Conservation (phyloP, 2,888 invertebrate species). For the Amblyjoppa fuscipennis region DNA sequence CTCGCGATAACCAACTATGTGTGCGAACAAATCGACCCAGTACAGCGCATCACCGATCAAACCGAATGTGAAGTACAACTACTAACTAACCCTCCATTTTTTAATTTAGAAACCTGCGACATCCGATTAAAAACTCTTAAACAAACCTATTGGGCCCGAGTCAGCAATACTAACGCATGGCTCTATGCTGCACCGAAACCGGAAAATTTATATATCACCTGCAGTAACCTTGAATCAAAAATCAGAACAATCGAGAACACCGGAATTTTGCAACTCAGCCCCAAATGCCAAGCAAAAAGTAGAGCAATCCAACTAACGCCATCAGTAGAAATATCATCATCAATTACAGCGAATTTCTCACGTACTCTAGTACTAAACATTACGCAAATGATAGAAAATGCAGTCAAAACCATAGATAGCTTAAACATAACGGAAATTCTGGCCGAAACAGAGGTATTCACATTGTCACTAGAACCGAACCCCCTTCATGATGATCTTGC, state of each 20-base stretch:
- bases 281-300: constrained; percentile 45
- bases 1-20: neutral
- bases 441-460: too few relatives aligned
- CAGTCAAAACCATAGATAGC: neutral
- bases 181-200: too few relatives aligned
- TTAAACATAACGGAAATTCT: constrained; percentile 46
- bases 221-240: too few relatives aligned
- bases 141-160: constrained; percentile 26
- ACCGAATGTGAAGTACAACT: constrained; percentile 38
- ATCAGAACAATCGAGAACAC: too few relatives aligned
- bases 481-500: constrained; percentile 13
- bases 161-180: constrained; percentile 19
- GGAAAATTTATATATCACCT: too few relatives aligned
- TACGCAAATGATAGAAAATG: constrained; percentile 13
- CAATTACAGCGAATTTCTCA: constrained; percentile 5
- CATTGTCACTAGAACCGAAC: neutral
- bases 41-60: constrained; percentile 19
- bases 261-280: constrained; percentile 30
- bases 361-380: constrained; percentile 13
- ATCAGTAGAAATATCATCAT: constrained; percentile 22
- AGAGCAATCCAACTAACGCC: constrained; percentile 3
- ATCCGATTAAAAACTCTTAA: constrained; percentile 22
- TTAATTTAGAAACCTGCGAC: constrained; percentile 22
- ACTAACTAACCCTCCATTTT: constrained; percentile 37
- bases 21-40: constrained; percentile 6